Conservation (phyloP, 2,113 vertebrate species). For the Oreochromis aureus region DNA sequence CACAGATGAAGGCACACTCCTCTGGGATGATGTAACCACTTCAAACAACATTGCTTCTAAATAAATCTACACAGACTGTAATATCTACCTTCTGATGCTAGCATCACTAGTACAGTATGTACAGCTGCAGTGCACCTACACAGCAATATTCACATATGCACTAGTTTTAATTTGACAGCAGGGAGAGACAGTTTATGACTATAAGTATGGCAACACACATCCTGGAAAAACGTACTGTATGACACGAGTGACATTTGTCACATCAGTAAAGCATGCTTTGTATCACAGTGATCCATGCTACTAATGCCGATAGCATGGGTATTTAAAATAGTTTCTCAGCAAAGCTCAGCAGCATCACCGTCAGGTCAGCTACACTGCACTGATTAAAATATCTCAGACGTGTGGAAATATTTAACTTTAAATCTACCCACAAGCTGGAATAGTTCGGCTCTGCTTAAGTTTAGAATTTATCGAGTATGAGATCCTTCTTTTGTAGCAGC, state of each 20-base stretch:
- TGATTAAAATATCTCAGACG: neutral
- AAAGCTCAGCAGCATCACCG: constrained; percentile 12
- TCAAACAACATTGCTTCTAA: neutral
- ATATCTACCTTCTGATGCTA: neutral
- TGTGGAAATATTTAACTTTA: neutral
- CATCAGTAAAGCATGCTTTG: neutral
- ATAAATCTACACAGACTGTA: neutral
- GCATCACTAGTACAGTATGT: neutral
- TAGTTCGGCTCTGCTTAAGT: neutral
- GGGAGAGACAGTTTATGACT: neutral
- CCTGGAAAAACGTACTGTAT: neutral
- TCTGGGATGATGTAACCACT: neutral
- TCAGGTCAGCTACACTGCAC: neutral
- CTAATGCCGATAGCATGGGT: neutral
- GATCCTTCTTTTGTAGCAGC: neutral
- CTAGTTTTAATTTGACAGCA: neutral
- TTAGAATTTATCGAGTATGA: neutral
- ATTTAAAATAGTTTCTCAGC: neutral
- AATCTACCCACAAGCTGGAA: neutral
- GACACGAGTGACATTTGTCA: neutral
- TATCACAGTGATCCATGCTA: neutral
- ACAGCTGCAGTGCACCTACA: neutral
- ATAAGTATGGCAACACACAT: neutral
- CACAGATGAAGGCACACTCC: neutral
- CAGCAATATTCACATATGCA: neutral